A percentile compares a stretch with the other conserved stretches of the same genome.
Conservation (phyloP, 1,140 invertebrate genomes). For the Aphelinus atriplicis region DNA sequence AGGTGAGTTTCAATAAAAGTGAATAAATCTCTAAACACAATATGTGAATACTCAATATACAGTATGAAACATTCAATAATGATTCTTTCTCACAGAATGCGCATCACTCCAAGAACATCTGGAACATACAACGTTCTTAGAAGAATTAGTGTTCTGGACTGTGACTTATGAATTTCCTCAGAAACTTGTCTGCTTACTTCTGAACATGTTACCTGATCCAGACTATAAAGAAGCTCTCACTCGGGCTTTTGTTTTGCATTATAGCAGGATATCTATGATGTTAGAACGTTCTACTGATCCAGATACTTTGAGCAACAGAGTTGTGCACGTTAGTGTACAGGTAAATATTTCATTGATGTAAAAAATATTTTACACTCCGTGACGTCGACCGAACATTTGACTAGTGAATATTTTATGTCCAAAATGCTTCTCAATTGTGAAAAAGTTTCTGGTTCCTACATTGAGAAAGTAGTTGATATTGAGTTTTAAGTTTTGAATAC, state of each 20-base stretch:
- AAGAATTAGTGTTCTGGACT: constrained; percentile 98
- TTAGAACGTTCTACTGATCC: constrained; percentile 86
- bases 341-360: constrained; percentile 39
- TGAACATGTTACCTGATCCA: constrained; percentile 95
- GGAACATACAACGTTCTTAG: constrained; percentile 87
- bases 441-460: too few species aligned
- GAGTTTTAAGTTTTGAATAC: too few species aligned
- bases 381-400: too few species aligned
- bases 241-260: constrained; percentile 93
- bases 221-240: constrained; percentile 96
- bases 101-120: constrained; percentile 83
- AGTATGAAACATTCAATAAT: constrained; percentile 17
- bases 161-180: constrained; percentile 97
- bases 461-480: too few species aligned
- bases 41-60: constrained; percentile 8
- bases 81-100: constrained; percentile 68
- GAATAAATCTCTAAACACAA: constrained; percentile 15
- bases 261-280: constrained; percentile 92
- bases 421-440: too few species aligned
- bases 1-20: constrained; percentile 48
- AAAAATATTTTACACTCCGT: not conserved
- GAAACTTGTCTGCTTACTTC: constrained; percentile 93
- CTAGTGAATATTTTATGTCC: too few species aligned
- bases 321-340: constrained; percentile 96
- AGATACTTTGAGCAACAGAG: constrained; percentile 91